These are phyloP conservation scores for Cercocebus atys DNA, from an alignment of 2,113 vertebrate genomes.

Conservation along the genomic window DNA sequence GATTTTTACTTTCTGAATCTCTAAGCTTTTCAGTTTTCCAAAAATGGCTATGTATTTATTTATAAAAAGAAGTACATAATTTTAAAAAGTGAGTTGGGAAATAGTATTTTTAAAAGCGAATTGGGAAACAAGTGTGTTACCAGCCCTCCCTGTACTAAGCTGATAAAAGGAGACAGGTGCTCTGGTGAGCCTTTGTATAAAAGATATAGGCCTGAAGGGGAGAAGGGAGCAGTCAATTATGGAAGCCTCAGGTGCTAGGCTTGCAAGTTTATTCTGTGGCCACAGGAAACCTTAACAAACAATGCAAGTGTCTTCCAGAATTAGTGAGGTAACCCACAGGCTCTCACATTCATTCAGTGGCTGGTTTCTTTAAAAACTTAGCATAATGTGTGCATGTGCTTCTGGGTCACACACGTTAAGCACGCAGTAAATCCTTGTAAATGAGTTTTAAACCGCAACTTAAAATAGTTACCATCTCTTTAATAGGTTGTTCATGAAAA, in stretches of 20 bases:
- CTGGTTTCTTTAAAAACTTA: slow-evolving; percentile 30
- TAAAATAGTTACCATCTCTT: neutral
- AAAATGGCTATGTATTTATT: neutral
- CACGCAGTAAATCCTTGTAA: neutral
- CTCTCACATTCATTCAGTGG: neutral
- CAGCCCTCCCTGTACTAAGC: neutral
- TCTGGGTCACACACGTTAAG: neutral
- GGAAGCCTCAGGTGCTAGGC: neutral
- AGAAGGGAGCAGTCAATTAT: neutral
- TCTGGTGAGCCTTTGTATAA: neutral
- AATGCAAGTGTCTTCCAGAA: neutral
- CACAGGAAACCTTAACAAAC: neutral
- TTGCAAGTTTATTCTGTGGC: neutral
- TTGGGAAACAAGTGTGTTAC: neutral
- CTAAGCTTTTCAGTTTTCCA: neutral
- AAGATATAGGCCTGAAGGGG: neutral
- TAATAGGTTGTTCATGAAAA: neutral
- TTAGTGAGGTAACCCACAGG: neutral
- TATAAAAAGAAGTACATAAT: neutral
- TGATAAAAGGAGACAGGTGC: neutral
- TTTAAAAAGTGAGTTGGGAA: neutral
- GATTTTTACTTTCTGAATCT: neutral
- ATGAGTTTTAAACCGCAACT: neutral
- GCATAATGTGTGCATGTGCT: neutral
- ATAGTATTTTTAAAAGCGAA: neutral